A percentile compares a stretch with the other conserved stretches of the same genome.
Conservation (phyloP, 2,888 invertebrate genomes). For the Drosophila acutilabella region DNA sequence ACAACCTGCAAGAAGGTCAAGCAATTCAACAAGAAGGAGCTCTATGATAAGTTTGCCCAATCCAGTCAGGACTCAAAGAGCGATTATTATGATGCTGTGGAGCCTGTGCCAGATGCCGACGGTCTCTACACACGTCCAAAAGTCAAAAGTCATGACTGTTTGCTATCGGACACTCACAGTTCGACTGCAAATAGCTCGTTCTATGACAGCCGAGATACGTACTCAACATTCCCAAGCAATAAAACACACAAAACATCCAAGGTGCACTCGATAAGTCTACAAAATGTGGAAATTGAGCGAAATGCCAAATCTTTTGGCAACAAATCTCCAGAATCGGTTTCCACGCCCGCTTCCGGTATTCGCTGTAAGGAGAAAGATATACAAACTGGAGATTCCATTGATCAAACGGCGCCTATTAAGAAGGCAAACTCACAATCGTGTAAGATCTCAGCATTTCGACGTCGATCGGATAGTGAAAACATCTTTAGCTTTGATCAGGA, state of each 20-base stretch:
- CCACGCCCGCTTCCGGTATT: conserved; percentile 75
- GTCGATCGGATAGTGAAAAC: conserved; percentile 89
- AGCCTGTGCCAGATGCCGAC: conserved; percentile 67
- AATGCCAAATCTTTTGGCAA: conserved; percentile 85
- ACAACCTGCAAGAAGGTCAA: conserved; percentile 85
- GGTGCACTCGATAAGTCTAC: conserved; percentile 89
- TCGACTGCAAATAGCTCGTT: conserved; percentile 84
- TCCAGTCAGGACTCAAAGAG: conserved; percentile 90
- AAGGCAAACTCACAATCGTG: conserved; percentile 80
- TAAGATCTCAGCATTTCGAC: conserved; percentile 86
- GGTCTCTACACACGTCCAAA: conserved; percentile 81
- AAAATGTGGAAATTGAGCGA: conserved; percentile 90
- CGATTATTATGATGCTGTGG: conserved; percentile 89
- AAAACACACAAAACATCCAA: conserved; percentile 87
- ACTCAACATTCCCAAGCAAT: conserved; percentile 88
- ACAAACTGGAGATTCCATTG: conserved; percentile 82
- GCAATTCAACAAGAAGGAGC: conserved; percentile 81
- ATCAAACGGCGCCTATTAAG: conserved; percentile 76
- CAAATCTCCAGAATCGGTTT: conserved; percentile 82
- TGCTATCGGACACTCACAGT: conserved; percentile 86
- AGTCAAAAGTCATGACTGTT: conserved; percentile 87
- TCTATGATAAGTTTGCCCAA: conserved; percentile 86
- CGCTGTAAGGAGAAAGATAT: conserved; percentile 82
- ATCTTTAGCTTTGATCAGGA: conserved; percentile 92
- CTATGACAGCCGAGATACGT: conserved; percentile 87